A percentile compares a stretch with the other conserved stretches of the same genome.
These are phyloP conservation scores for Hydropsyche tenuis DNA, from an alignment of 1,140 invertebrate genomes.

Conservation along the genomic window DNA sequence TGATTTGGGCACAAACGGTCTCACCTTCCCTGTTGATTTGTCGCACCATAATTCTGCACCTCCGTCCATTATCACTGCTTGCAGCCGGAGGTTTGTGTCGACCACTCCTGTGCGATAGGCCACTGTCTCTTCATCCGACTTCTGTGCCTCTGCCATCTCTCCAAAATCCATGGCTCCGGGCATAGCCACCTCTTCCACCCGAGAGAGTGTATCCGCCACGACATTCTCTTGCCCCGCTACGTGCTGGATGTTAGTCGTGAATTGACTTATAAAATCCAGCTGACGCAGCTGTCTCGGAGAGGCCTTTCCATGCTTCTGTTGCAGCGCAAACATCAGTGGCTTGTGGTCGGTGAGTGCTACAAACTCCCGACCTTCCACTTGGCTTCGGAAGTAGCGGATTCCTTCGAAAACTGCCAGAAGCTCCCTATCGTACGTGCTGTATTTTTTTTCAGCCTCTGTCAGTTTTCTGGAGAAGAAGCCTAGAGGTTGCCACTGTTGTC, in stretches of 20 bases:
- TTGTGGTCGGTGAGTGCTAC: neutral
- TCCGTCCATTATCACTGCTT: too few relatives aligned
- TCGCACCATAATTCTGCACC: too few relatives aligned
- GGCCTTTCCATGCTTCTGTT: neutral
- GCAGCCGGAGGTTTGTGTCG: too few relatives aligned
- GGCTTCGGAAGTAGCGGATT: neutral
- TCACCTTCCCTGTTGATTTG: too few relatives aligned
- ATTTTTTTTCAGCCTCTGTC: neutral
- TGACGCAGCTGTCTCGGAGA: neutral
- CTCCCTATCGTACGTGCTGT: slow-evolving; percentile 16
- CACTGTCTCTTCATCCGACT: too few relatives aligned
- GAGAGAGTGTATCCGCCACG: neutral
- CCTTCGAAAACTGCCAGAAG: neutral
- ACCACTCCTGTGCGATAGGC: too few relatives aligned
- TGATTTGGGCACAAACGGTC: too few relatives aligned
- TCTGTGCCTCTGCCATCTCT: too few relatives aligned
- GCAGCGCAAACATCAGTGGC: neutral
- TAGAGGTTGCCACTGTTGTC: slow-evolving; percentile 45
- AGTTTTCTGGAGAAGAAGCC: slow-evolving; percentile 51
- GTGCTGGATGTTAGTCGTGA: neutral
- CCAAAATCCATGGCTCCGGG: too few relatives aligned
- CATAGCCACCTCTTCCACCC: too few relatives aligned
- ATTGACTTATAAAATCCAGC: neutral
- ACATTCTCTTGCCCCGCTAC: neutral
- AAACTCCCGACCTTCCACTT: neutral